These are phyloP conservation scores for Carpatolechia fugitivella DNA, from an alignment of 2,888 invertebrate genomes.

Conservation along the genomic window DNA sequence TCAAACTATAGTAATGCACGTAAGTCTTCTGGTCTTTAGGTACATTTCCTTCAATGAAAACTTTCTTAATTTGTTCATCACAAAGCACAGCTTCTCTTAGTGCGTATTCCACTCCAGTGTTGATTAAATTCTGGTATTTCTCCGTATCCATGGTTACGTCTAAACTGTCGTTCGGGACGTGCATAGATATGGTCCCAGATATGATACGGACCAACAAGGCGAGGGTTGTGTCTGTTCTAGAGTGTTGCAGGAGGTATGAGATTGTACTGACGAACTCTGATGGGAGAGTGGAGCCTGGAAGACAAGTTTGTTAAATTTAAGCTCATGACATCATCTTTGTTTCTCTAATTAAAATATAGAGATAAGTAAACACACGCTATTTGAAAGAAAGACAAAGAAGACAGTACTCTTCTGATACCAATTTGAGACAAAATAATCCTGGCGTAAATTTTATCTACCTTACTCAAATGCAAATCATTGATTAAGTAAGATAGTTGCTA, in stretches of 20 bases:
- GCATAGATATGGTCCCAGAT: slow-evolving; percentile 78
- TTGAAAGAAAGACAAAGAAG: too few species aligned
- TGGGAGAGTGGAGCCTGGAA: slow-evolving; percentile 79
- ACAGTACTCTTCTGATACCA: too few species aligned
- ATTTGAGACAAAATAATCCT: too few species aligned
- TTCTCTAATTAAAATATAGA: too few species aligned
- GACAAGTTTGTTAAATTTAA: not conserved
- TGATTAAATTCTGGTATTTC: slow-evolving; percentile 57
- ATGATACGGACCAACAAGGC: slow-evolving; percentile 81
- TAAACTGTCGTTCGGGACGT: slow-evolving; percentile 54
- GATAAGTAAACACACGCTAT: too few species aligned
- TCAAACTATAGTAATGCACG: slow-evolving; percentile 63
- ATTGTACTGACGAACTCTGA: slow-evolving; percentile 81
- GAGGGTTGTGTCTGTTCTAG: slow-evolving; percentile 78
- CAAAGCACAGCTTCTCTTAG: slow-evolving; percentile 60
- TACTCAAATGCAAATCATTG: too few species aligned
- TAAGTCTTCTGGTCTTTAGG: slow-evolving; percentile 63
- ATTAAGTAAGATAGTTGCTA: too few species aligned
- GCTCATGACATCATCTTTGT: too few species aligned
- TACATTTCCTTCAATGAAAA: slow-evolving; percentile 48
- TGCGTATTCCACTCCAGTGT: slow-evolving; percentile 64
- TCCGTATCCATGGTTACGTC: slow-evolving; percentile 61
- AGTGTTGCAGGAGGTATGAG: slow-evolving; percentile 80
- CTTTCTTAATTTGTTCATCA: slow-evolving; percentile 58
- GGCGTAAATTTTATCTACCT: too few species aligned